These are phyloP conservation scores for Labroides dimidiatus DNA, from an alignment of 2,797 vertebrate species.

Conservation along the genomic window DNA sequence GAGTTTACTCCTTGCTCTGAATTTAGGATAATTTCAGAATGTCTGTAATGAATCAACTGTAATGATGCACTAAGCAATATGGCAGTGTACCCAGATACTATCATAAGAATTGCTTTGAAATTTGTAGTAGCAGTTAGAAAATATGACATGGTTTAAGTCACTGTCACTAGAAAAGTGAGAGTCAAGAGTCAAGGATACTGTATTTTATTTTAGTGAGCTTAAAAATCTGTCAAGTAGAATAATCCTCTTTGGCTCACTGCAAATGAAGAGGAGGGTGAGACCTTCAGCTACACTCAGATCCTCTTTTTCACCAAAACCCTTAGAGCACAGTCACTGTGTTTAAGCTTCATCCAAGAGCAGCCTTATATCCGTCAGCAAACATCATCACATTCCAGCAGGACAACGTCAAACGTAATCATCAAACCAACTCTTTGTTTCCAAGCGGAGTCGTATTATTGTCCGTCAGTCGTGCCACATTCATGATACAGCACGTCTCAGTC, in stretches of 20 bases:
- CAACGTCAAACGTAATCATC: conserved; percentile 36
- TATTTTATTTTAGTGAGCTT: conserved; percentile 41
- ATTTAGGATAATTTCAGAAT: too few relatives aligned
- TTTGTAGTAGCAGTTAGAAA: too few relatives aligned
- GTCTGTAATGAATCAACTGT: too few relatives aligned
- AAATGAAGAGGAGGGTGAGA: conserved; percentile 36
- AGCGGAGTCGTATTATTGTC: neutral
- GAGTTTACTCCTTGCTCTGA: too few relatives aligned
- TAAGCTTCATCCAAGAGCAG: neutral
- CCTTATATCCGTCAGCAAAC: conserved; percentile 8
- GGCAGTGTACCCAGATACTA: neutral
- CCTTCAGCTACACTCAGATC: conserved; percentile 25
- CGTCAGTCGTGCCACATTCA: neutral
- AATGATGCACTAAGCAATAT: too few relatives aligned
- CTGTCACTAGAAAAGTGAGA: conserved; percentile 15
- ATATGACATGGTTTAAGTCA: conserved; percentile 10
- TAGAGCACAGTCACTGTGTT: neutral
- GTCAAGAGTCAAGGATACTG: conserved; percentile 23
- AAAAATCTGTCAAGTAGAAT: conserved; percentile 47
- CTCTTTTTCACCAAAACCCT: too few relatives aligned
- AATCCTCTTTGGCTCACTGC: conserved; percentile 51
- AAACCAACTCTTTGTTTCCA: neutral
- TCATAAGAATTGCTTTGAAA: neutral
- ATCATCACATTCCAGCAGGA: conserved; percentile 17
- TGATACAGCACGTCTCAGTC: neutral